Evolutionary conservation across 1,140 invertebrate genomes (phyloP).

Genomic region (Ooceraea biroi): DNA sequence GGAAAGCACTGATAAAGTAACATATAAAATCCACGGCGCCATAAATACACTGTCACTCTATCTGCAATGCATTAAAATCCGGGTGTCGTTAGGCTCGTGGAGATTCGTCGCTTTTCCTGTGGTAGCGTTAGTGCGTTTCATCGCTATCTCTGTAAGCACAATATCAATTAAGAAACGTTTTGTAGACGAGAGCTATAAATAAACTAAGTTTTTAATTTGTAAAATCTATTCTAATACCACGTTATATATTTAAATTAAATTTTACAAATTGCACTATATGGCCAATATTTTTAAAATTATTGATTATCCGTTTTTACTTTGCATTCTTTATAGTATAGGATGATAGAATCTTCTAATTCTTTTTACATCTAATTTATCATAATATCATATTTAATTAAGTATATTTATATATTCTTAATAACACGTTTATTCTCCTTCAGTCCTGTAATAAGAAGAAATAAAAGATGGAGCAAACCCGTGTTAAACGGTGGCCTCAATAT

Average conservation of each 20-base stretch:
- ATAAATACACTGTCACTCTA: slow-evolving; percentile 64
- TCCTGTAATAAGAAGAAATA: slow-evolving; percentile 74
- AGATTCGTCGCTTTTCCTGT: slow-evolving; percentile 30
- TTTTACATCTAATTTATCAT: background rate
- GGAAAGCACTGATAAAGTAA: slow-evolving; percentile 76
- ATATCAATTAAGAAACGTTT: background rate
- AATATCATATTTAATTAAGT: slow-evolving; percentile 27
- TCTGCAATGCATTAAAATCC: slow-evolving; percentile 63
- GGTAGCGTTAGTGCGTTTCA: slow-evolving; percentile 69
- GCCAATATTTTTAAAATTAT: background rate
- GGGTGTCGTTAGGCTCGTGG: slow-evolving; percentile 29
- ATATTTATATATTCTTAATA: slow-evolving; percentile 18
- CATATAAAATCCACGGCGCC: slow-evolving; percentile 76
- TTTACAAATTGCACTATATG: background rate
- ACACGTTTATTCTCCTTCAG: slow-evolving; percentile 36
- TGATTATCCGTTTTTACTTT: background rate
- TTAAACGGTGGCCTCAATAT: slow-evolving; percentile 81
- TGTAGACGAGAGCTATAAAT: background rate
- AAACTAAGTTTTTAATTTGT: background rate
- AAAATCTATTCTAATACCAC: background rate
- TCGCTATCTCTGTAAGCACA: slow-evolving; percentile 74
- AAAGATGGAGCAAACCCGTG: slow-evolving; percentile 76
- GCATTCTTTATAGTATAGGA: background rate
- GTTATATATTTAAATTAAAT: background rate
- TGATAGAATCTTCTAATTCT: background rate